A percentile compares a stretch with the other conserved stretches of the same genome.
Conservation (phyloP, 2,888 invertebrate genomes). For the Hypselothyrea guttata region DNA sequence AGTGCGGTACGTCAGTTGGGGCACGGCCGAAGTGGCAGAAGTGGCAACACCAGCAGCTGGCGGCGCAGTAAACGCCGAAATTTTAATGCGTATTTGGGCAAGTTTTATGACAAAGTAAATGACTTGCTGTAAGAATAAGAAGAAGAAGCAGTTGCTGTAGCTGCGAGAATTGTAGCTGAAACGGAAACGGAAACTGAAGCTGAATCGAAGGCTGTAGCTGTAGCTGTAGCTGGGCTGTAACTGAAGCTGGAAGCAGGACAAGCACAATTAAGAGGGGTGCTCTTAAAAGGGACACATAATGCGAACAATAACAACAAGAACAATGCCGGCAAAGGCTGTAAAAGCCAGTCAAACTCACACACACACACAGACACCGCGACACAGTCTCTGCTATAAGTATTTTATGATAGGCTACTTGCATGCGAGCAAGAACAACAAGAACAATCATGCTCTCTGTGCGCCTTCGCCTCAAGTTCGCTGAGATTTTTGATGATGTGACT, state of each 20-base stretch:
- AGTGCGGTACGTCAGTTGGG: conserved; percentile 6
- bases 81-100: conserved; percentile 57
- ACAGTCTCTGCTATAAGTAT: conserved; percentile 30
- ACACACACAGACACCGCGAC: conserved; percentile 6
- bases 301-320: conserved; percentile 37
- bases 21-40: too few relatives aligned
- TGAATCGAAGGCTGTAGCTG: neutral
- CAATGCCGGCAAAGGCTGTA: conserved; percentile 43
- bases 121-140: conserved; percentile 48
- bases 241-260: conserved; percentile 17
- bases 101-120: conserved; percentile 61
- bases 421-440: conserved; percentile 7
- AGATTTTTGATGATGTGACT: conserved; percentile 57
- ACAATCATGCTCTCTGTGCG: conserved; percentile 17
- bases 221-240: neutral
- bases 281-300: conserved; percentile 36
- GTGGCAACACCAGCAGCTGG: conserved; percentile 43
- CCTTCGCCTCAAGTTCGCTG: conserved; percentile 43
- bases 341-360: conserved; percentile 29
- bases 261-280: conserved; percentile 51
- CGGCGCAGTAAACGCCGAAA: conserved; percentile 52
- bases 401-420: conserved; percentile 55
- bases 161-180: neutral
- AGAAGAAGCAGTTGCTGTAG: neutral
- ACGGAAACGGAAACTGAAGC: neutral